phyloP scores from a whole-genome alignment of 2,113 vertebrate species.

The Pongo abelii region DNA sequence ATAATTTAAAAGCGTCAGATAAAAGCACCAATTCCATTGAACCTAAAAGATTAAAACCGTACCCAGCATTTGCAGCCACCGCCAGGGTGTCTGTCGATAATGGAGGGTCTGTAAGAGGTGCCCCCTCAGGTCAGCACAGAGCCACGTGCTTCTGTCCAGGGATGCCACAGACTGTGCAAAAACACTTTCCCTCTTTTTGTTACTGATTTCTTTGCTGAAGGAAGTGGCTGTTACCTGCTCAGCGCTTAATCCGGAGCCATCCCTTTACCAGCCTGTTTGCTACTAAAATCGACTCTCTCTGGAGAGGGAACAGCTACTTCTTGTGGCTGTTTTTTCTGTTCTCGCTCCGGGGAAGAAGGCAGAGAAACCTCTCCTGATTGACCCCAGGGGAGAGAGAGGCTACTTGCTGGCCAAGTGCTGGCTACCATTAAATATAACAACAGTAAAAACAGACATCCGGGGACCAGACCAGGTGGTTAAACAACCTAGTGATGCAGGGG shows the following conservation, averaged over 20 bases:
- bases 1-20: conserved; percentile 28
- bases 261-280: neutral
- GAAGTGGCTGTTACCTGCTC: neutral
- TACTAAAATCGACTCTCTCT: neutral
- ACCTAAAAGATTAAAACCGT: neutral
- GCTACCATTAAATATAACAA: neutral
- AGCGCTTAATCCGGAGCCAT: neutral
- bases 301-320: neutral
- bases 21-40: neutral
- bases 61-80: neutral
- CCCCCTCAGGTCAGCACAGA: neutral
- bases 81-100: neutral
- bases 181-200: neutral
- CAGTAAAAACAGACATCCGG: no score
- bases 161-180: neutral
- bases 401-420: neutral
- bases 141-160: neutral
- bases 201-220: neutral
- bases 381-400: neutral
- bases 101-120: fast-evolving
- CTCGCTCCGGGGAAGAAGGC: neutral
- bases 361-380: neutral
- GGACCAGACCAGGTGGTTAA: neutral
- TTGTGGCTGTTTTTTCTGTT: neutral
- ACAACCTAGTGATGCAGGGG: neutral